phyloP scores from a whole-genome alignment of 2,888 invertebrate genomes.

The Pachydiplax longipennis region DNA sequence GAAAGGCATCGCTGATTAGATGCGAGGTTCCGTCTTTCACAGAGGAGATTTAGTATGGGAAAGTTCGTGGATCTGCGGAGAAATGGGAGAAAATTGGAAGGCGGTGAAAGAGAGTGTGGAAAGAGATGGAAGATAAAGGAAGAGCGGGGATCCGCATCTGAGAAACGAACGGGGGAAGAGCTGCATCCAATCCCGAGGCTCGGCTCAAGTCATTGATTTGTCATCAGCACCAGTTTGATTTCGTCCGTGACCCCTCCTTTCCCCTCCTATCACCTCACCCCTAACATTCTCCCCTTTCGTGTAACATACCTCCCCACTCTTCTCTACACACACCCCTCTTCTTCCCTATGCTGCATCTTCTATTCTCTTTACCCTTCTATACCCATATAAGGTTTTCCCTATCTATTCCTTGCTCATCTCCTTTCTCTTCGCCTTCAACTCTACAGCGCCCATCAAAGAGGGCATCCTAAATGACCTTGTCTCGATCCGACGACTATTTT shows the following conservation, averaged over 20 bases:
- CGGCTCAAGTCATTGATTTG: conserved; percentile 40
- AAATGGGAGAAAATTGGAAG: neutral
- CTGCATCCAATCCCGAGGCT: conserved; percentile 41
- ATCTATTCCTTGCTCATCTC: neutral
- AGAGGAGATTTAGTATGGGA: neutral
- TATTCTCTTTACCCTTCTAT: neutral
- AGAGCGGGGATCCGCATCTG: neutral
- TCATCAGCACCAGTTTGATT: conserved; percentile 45
- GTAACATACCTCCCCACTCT: too few relatives aligned
- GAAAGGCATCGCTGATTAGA: too few relatives aligned
- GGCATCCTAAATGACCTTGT: too few relatives aligned
- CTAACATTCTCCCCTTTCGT: neutral
- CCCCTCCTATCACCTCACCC: neutral
- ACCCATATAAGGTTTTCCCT: neutral
- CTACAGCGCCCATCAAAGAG: neutral
- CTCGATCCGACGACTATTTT: too few relatives aligned
- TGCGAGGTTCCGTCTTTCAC: too few relatives aligned
- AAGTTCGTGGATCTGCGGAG: neutral
- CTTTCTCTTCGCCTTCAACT: too few relatives aligned
- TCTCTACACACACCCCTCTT: neutral
- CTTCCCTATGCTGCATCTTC: neutral
- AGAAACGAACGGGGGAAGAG: neutral
- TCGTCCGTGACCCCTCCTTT: conserved; percentile 26
- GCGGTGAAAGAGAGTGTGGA: neutral
- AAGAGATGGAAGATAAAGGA: neutral